Base-by-base conservation (phyloP, 2,797 vertebrate genomes). In the Xerus rutilus region DNA sequence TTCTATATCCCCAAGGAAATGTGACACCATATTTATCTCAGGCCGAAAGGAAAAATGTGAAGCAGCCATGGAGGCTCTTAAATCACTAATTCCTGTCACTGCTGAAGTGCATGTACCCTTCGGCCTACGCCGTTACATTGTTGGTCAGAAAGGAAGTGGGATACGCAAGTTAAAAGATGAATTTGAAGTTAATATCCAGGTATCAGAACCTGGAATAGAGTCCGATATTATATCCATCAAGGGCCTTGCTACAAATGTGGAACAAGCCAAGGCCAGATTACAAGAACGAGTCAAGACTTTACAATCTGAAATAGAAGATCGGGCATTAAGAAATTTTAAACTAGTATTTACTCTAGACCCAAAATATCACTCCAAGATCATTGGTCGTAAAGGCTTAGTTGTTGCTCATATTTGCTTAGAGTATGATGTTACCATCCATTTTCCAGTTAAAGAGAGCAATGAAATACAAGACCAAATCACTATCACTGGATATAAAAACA, bases 81-180 rank as follows among this genome's bases (percentile, higher is more conserved):
- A 99, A 98, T 98, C 98, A 2, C 73, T 99, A 98, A 99, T 99
- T 86, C 99, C 99, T 47, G 97, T 99, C 73, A 99, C 98, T 0
- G 97, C 98, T 96, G 99, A 99, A 15, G 98, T 99, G 0, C 98
- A 98, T 52, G 99, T 99, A 57, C 98, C 99, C 14, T 99, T 98
- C 83, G 99, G 99, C 85, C 97, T 99, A 64, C 99, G 99, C 59
- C 98, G 98, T 92, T 99, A 99, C 98, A 99, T 99, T 96, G 99
- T 99, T 28, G 99, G 99, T 11, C 99, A 99, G 96, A 99, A 99
- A 97, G 99, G 99, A 96, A 99, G 98, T 9, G 99, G 98, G 6
- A 99, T 99, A 97, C 98, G 98, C 94, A 99, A 99, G 98, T 99
- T 99, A 99, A 99, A 99, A 98, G 99, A 99, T 88, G 99, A 99